A percentile compares a stretch with the other conserved stretches of the same genome.
Evolutionary conservation across 1,140 invertebrate genomes (phyloP).

Genomic region (Leptinotarsa defecta): DNA sequence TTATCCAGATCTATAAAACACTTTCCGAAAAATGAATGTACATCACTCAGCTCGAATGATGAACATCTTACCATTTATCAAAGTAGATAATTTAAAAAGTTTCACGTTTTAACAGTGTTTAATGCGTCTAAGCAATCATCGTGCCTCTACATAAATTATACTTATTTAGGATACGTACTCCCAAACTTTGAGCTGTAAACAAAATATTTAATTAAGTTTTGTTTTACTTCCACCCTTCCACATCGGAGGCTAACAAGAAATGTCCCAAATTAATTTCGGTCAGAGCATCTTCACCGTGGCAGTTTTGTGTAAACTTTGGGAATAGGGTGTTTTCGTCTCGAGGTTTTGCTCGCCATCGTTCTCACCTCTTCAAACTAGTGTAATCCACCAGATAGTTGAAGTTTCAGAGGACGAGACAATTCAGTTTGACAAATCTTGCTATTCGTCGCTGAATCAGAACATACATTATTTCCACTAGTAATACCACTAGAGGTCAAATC

Average conservation of each 20-base stretch:
- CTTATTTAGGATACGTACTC: not conserved
- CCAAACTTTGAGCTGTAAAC: conserved; percentile 11
- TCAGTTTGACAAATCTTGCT: no score
- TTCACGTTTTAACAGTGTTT: conserved; percentile 16
- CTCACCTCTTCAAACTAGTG: not conserved
- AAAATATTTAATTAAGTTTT: conserved; percentile 23
- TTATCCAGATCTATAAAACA: not conserved
- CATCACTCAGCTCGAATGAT: not conserved
- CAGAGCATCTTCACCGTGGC: not conserved
- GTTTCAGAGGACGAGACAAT: no score
- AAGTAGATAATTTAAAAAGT: conserved; percentile 22
- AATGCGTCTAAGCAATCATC: conserved; percentile 23
- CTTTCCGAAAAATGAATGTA: not conserved
- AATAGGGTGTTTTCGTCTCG: not conserved
- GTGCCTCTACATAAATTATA: conserved; percentile 19
- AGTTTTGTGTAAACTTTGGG: not conserved
- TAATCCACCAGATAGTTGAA: no score
- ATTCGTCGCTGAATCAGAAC: no score
- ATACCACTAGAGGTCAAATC: no score
- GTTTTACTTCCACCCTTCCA: not conserved
- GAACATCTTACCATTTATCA: conserved; percentile 21
- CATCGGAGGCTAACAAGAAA: conserved; percentile 2
- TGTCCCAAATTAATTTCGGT: not conserved
- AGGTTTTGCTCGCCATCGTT: not conserved
- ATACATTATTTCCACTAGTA: no score